Evolutionary conservation across 2,113 vertebrate genomes (phyloP), one percentile per base, ranked within the genome.

Genomic region (Cavia aperea): DNA sequence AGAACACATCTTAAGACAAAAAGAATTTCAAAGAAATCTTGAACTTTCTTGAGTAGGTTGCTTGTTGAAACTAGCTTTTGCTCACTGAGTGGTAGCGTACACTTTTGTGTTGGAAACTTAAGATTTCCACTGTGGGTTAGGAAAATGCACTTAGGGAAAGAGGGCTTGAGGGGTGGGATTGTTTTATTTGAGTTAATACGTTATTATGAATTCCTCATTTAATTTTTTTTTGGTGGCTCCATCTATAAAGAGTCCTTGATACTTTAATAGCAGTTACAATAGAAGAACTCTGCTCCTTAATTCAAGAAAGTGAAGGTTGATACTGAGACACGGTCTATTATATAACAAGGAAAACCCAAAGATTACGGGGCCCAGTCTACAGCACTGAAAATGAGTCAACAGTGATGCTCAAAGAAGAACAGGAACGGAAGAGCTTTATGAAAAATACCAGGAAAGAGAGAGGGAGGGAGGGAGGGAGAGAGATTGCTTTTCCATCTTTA

Each of bases 11-110:
- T 86, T 81, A 81, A 90, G 14, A 75, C 65, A 33, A 87, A 90
- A 87, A 79, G 18, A 86, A 87, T 56, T 66, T 12, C 14, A 87
- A 94, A n/a, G n/a, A 88, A 39, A 54, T 84, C 29, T 62, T 78
- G 73, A 92, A 79, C 46, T 89, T 88, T 82, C 86, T 14, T 90
- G 88, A 62, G n/a, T 29, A 83, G 54, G 1, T 72, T 90, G 81
- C 72, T 60, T 78, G 86, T 24, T 81, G 12, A 84, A 89, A 46
- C 21, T 82, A 60, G 26, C 49, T 75, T 79, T 46, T 93, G 7
- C 62, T 81, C 90, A 86, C 62, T 78, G 7, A 31, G 81, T 81
- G 51, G 79, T 11, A 70, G 77, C 43, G 13, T 51, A 92, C 78
- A 39, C 56, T 8, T 14, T 91, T n/a, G 46, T 46, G 4, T 58